phyloP scores from a whole-genome alignment of 1,140 invertebrate species.

The Thaumatotibia leucotreta region DNA sequence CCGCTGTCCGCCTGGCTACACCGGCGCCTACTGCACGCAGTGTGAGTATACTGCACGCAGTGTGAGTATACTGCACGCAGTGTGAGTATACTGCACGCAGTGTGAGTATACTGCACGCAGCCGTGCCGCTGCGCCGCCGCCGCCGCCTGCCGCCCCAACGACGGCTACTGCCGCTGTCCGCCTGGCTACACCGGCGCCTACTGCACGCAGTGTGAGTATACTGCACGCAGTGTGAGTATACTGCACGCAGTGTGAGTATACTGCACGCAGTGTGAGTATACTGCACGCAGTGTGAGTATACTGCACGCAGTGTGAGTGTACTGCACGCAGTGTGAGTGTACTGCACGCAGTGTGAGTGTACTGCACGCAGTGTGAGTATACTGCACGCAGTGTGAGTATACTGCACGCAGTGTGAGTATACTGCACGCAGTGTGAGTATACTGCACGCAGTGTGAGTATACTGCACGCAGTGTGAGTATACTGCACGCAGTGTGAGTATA shows the following conservation, averaged over 20 bases:
- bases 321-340: background rate
- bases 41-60: conserved; percentile 72
- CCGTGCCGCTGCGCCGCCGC: conserved; percentile 79
- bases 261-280: too few relatives aligned
- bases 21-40: conserved; percentile 86
- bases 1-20: conserved; percentile 87
- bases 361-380: too few relatives aligned
- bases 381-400: too few relatives aligned
- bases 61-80: too few relatives aligned
- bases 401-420: too few relatives aligned
- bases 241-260: conserved; percentile 90
- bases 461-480: too few relatives aligned
- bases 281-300: too few relatives aligned
- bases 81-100: too few relatives aligned
- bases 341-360: too few relatives aligned
- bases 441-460: too few relatives aligned
- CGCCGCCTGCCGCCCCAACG: background rate
- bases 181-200: background rate
- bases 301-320: conserved; percentile 80
- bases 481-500: too few relatives aligned
- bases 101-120: background rate
- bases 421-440: too few relatives aligned
- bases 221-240: conserved; percentile 76
- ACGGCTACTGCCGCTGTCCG: background rate
- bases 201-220: background rate